phyloP scores from a whole-genome alignment of 2,888 invertebrate species.

The Girardia tigrina region DNA sequence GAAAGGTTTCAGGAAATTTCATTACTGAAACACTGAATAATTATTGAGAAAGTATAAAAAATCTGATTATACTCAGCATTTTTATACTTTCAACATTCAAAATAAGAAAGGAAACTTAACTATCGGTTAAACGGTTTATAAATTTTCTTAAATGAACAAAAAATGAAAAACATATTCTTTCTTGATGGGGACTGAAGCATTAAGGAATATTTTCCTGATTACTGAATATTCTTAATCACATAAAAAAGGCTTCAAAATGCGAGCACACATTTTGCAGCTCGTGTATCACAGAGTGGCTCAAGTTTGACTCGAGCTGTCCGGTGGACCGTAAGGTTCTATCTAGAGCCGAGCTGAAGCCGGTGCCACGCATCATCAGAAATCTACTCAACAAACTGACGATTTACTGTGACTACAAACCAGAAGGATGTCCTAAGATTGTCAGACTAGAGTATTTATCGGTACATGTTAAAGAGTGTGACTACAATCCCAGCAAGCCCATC shows the following conservation, averaged over 20 bases:
- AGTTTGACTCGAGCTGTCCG: constrained; percentile 42
- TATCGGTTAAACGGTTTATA: too few species aligned
- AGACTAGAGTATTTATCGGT: constrained; percentile 70
- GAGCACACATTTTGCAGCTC: constrained; percentile 43
- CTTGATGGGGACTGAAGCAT: too few species aligned
- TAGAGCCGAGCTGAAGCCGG: constrained; percentile 39
- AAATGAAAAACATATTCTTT: too few species aligned
- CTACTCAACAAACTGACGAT: constrained; percentile 41
- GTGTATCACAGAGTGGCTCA: constrained; percentile 43
- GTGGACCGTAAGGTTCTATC: constrained; percentile 41
- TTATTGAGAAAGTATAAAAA: too few species aligned
- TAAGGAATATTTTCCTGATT: too few species aligned
- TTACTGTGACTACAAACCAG: constrained; percentile 39
- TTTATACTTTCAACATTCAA: too few species aligned
- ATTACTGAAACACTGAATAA: too few species aligned
- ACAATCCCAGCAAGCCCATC: constrained; percentile 80
- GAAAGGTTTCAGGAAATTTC: too few species aligned
- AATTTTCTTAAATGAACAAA: too few species aligned
- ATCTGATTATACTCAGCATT: too few species aligned
- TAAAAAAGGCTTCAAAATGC: constrained; percentile 38
- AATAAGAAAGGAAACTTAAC: too few species aligned
- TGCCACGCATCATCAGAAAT: constrained; percentile 43
- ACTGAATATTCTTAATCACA: too few species aligned
- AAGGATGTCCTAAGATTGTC: constrained; percentile 61
- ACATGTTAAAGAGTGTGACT: constrained; percentile 78